These are phyloP conservation scores for Limnephilus marmoratus DNA, from an alignment of 2,888 invertebrate genomes.

Conservation along the genomic window DNA sequence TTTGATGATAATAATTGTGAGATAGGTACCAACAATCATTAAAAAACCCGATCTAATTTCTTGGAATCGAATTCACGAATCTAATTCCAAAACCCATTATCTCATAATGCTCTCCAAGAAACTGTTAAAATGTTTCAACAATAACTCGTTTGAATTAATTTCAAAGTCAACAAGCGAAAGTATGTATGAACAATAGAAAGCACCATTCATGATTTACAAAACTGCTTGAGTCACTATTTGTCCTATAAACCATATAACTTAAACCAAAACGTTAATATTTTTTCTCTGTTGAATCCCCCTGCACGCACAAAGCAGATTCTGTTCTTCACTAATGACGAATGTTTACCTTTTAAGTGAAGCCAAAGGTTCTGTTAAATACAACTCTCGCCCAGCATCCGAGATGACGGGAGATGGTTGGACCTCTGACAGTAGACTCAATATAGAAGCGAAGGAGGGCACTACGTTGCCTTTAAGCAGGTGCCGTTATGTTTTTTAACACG, in stretches of 20 bases:
- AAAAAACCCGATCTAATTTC: too few species aligned
- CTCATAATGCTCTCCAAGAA: too few species aligned
- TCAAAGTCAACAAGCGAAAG: not conserved
- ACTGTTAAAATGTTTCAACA: too few species aligned
- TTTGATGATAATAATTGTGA: too few species aligned
- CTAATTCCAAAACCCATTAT: too few species aligned
- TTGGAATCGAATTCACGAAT: too few species aligned
- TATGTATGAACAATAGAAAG: not conserved
- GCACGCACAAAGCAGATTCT: not conserved
- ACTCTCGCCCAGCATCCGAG: not conserved
- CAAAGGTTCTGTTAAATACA: slow-evolving; percentile 5
- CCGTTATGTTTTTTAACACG: not conserved
- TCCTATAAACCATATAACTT: not conserved
- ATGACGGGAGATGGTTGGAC: too few species aligned
- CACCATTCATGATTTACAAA: not conserved
- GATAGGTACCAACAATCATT: too few species aligned
- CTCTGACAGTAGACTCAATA: not conserved
- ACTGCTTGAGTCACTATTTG: not conserved
- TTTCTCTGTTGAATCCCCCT: not conserved
- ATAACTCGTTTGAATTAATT: too few species aligned
- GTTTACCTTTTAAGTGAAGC: not conserved
- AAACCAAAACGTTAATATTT: not conserved
- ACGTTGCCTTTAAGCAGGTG: not conserved
- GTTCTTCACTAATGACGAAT: not conserved
- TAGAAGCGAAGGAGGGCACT: too few species aligned